Evolutionary conservation across 64 coral and sea anemone species (phyloP).

Genomic region (Stichodactyla helianthus): DNA sequence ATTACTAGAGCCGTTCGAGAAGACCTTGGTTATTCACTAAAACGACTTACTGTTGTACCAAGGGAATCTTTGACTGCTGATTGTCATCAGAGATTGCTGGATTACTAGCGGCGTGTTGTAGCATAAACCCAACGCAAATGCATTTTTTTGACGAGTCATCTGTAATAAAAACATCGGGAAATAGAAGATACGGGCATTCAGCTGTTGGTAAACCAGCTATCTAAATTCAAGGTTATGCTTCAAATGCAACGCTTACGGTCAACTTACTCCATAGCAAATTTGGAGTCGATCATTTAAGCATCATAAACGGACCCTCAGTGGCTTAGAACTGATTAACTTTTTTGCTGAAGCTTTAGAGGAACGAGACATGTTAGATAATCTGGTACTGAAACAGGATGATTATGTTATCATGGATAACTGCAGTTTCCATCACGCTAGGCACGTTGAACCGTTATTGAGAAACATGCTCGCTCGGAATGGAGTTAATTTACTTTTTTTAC

Average conservation of each 20-base stretch:
- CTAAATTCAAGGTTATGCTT: constrained; percentile 56
- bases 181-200: constrained; percentile 34
- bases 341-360: constrained; percentile 32
- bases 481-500: constrained; percentile 27
- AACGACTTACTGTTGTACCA: constrained; percentile 40
- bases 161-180: constrained; percentile 45
- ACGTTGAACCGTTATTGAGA: constrained; percentile 5
- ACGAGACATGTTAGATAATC: background rate
- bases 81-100: constrained; percentile 13
- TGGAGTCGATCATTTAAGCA: constrained; percentile 28
- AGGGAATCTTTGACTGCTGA: constrained; percentile 36
- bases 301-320: constrained; percentile 26
- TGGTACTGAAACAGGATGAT: constrained; percentile 13
- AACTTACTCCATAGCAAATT: constrained; percentile 25
- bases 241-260: constrained; percentile 22
- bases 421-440: constrained; percentile 14
- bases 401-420: constrained; percentile 31
- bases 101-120: constrained; percentile 37
- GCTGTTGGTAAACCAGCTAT: constrained; percentile 12
- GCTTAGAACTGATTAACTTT: constrained; percentile 26
- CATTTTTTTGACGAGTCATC: constrained; percentile 21
- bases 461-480: constrained; percentile 23
- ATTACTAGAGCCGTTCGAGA: constrained; percentile 25
- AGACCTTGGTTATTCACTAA: constrained; percentile 36
- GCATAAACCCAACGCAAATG: background rate